Percentiles rank a stretch among this genome's conserved stretches.
phyloP scores from a whole-genome alignment of 2,113 vertebrate genomes.

The Irena cyanogastra region DNA sequence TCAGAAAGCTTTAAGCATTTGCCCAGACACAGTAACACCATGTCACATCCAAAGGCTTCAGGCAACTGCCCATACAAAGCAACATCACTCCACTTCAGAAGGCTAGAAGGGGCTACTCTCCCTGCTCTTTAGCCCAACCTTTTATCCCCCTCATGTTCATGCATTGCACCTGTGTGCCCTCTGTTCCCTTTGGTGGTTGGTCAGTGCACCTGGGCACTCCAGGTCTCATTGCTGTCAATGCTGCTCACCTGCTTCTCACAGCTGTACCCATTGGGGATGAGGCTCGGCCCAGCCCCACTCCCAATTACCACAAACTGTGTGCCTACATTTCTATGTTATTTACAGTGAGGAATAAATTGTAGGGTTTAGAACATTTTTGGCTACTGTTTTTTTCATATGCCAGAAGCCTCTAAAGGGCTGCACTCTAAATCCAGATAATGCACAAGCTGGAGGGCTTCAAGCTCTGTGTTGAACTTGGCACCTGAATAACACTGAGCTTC shows the following conservation, averaged over 20 bases:
- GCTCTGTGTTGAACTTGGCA: background rate
- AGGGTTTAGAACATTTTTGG: background rate
- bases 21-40: background rate
- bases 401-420: background rate
- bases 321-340: background rate
- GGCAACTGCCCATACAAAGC: background rate
- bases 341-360: background rate
- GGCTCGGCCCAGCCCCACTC: background rate
- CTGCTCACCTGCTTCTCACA: background rate
- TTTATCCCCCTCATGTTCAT: background rate
- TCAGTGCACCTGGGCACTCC: background rate
- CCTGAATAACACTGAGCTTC: background rate
- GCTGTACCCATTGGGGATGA: background rate
- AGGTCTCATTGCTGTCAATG: background rate
- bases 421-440: background rate
- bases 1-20: background rate
- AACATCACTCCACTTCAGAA: background rate
- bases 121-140: background rate
- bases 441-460: background rate
- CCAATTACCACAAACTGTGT: background rate
- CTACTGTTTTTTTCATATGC: background rate
- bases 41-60: background rate
- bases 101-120: accelerated
- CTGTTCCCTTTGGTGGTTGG: background rate
- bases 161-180: background rate